phyloP scores from a whole-genome alignment of 2,113 vertebrate genomes.

The Psittacara wagleri region DNA sequence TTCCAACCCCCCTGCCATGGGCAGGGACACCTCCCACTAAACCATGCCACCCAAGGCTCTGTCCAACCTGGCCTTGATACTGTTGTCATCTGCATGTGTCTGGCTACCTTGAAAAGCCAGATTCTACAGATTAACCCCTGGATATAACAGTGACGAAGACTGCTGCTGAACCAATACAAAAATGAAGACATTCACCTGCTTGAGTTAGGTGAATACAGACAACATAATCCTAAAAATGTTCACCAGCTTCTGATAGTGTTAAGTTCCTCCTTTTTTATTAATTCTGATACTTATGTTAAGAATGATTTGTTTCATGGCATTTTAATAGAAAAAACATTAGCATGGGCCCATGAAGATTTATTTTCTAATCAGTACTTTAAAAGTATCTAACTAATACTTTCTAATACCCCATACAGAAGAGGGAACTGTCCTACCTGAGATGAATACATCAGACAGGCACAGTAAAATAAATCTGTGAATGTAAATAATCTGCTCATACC shows the following conservation, averaged over 20 bases:
- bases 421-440: not conserved
- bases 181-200: not conserved
- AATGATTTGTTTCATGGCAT: not conserved
- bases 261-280: not conserved
- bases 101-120: not conserved
- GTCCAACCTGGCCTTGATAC: too few relatives aligned
- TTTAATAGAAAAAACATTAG: not conserved
- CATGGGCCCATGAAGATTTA: not conserved
- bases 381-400: not conserved
- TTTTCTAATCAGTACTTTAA: not conserved
- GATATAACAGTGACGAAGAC: not conserved
- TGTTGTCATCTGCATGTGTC: not conserved
- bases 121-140: not conserved
- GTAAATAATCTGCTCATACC: not conserved
- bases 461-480: not conserved
- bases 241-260: accelerated
- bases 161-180: not conserved
- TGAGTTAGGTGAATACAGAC: not conserved
- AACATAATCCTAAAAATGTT: not conserved
- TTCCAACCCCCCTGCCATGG: too few relatives aligned
- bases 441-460: not conserved
- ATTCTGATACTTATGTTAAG: not conserved
- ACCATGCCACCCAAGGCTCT: too few relatives aligned
- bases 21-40: too few relatives aligned
- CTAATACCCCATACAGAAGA: not conserved